Base-by-base conservation (phyloP, 2,797 vertebrate genomes). In the Moxostoma hubbsi region DNA sequence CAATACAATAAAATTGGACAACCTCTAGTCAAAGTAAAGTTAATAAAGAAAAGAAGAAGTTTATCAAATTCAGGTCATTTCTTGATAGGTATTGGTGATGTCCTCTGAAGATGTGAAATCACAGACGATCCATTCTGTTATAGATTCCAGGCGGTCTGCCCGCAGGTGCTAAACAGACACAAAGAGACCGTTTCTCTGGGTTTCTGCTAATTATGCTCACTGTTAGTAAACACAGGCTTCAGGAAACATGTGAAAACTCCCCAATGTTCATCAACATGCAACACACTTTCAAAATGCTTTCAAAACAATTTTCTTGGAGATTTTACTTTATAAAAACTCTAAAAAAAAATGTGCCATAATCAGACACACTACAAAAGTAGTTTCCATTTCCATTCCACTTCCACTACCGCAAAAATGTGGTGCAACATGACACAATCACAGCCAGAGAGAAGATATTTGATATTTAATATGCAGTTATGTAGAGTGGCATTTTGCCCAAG, bases 111-210 rank as follows among this genome's bases (percentile, higher is more conserved):
- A 77, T 15, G 64, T n/a, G 57, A 75, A 57, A 46, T 55, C 87
- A 89, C 91, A 93, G 90, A 90, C 92, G 91, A 89, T 86, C 71
- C 83, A 75, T 77, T 80, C 90, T 93, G 90, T 89, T 93, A 93
- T 89, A 87, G 90, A 93, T 93, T 93, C 91, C 83, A 87, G 87
- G 88, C 85, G 46, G 43, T 86, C 90, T 83, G 92, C 89, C 88
- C 85, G 89, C 88, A 87, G 87, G 84, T 91, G 89, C 67, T 46
- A 74, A 73, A 73, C 68, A 81, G 88, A 89, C 86, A 92, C 90
- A 93, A 92, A 92, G 92, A 90, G 86, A 85, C 75, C 70, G 81
- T 55, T 68, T 90, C 90, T 91, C 88, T 90, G 79, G 90, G 91
- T 87, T 89, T 92, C 83, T 68, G 66, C 88, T 88, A 84, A 80